Conservation (phyloP, 1,140 invertebrate genomes). For the Tetramorium simillimum region DNA sequence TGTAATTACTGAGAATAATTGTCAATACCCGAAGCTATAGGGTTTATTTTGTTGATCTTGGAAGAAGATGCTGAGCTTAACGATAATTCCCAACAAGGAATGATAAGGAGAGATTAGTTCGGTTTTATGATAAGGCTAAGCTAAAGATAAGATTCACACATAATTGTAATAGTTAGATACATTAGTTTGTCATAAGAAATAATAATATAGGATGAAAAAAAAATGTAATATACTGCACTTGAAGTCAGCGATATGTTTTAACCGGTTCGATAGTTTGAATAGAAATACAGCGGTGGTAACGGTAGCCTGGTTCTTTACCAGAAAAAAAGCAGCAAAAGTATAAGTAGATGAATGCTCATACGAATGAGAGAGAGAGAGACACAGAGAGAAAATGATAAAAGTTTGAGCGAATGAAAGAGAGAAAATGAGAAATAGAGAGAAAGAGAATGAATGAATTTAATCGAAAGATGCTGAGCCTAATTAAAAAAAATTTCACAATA, state of each 20-base stretch:
- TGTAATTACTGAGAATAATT: slow-evolving; percentile 84
- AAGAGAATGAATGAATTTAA: slow-evolving; percentile 25
- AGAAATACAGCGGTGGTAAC: slow-evolving; percentile 65
- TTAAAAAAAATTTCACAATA: slow-evolving; percentile 76
- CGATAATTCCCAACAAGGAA: slow-evolving; percentile 82
- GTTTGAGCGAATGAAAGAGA: slow-evolving; percentile 52
- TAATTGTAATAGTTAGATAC: slow-evolving; percentile 80
- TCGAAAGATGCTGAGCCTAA: slow-evolving; percentile 71
- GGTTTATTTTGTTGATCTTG: slow-evolving; percentile 85
- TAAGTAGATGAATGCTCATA: slow-evolving; percentile 61
- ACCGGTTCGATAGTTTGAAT: slow-evolving; percentile 77
- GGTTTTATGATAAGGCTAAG: slow-evolving; percentile 73
- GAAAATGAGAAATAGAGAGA: slow-evolving; percentile 64
- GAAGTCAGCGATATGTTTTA: slow-evolving; percentile 77
- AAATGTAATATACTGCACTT: slow-evolving; percentile 83
- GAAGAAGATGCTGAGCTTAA: slow-evolving; percentile 82
- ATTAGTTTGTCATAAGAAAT: slow-evolving; percentile 78
- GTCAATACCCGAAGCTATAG: slow-evolving; percentile 81
- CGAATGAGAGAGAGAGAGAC: slow-evolving; percentile 55
- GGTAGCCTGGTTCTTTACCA: slow-evolving; percentile 56
- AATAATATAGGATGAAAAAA: slow-evolving; percentile 77
- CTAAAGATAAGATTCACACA: slow-evolving; percentile 80
- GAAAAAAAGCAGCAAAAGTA: slow-evolving; percentile 61
- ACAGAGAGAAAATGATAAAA: slow-evolving; percentile 50
- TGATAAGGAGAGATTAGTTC: slow-evolving; percentile 74